Conservation (phyloP, 2,113 vertebrate species). For the Misgurnus anguillicaudatus region DNA sequence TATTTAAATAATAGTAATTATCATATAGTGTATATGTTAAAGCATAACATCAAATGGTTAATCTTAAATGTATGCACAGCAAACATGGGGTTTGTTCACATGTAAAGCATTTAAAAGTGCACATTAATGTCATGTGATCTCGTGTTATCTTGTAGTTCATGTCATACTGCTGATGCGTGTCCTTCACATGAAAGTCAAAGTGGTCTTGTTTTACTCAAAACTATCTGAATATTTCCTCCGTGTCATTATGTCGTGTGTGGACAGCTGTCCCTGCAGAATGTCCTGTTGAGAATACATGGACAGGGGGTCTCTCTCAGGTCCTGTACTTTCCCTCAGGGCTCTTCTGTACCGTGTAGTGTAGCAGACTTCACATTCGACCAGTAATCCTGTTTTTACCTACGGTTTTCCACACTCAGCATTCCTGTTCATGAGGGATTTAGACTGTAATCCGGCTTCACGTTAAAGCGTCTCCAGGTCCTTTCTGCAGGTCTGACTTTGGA, state of each 20-base stretch:
- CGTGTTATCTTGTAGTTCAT: neutral
- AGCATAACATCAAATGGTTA: too few relatives aligned
- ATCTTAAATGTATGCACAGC: neutral
- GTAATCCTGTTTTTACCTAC: neutral
- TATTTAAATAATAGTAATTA: too few relatives aligned
- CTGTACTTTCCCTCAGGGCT: constrained; percentile 13
- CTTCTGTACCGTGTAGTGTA: neutral
- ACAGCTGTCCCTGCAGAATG: constrained; percentile 30
- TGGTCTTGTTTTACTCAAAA: neutral
- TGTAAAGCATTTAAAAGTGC: neutral
- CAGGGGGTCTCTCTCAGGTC: constrained; percentile 36
- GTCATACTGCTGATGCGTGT: neutral
- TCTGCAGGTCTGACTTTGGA: neutral
- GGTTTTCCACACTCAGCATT: neutral
- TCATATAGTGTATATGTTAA: too few relatives aligned
- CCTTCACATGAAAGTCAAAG: constrained; percentile 11
- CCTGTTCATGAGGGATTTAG: neutral
- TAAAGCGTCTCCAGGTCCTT: neutral
- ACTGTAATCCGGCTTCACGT: neutral
- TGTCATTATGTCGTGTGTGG: constrained; percentile 1
- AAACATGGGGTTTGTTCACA: neutral
- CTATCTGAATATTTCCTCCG: neutral
- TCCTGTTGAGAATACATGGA: neutral
- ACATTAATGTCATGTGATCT: neutral
- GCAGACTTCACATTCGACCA: neutral